These are phyloP conservation scores for Hybos culiciformis DNA, from an alignment of 2,888 invertebrate species.

Conservation along the genomic window DNA sequence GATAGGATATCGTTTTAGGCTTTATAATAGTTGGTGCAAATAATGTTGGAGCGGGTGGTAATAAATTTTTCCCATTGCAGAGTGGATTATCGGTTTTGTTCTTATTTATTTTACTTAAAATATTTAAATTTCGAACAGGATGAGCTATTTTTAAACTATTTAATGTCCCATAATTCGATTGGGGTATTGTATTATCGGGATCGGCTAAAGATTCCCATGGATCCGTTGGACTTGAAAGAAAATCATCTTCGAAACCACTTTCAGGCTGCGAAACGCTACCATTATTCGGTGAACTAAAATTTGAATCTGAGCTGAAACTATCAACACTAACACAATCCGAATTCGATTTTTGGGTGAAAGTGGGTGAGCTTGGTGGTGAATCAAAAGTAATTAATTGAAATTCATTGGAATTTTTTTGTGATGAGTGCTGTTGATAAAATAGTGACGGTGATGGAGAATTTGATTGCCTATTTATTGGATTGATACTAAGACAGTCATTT, in stretches of 20 bases:
- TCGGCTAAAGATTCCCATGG: too few relatives aligned
- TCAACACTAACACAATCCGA: conserved; percentile 62
- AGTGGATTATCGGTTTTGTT: conserved; percentile 46
- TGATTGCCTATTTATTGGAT: conserved; percentile 3
- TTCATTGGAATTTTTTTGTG: conserved; percentile 12
- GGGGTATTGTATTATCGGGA: conserved; percentile 33
- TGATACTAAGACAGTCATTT: conserved; percentile 1
- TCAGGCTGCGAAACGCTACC: conserved; percentile 59
- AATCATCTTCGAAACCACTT: conserved; percentile 74
- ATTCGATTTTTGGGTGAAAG: conserved; percentile 57
- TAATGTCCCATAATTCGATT: not conserved
- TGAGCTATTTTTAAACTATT: conserved; percentile 37
- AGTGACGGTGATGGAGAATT: not conserved
- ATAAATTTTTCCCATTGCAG: conserved; percentile 38
- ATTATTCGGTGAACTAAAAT: conserved; percentile 40
- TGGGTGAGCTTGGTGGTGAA: conserved; percentile 61
- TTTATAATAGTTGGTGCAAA: conserved; percentile 62
- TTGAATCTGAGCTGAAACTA: conserved; percentile 62
- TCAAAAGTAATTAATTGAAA: conserved; percentile 52
- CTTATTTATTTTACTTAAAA: conserved; percentile 7
- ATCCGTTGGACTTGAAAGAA: conserved; percentile 28
- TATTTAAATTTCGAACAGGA: conserved; percentile 26
- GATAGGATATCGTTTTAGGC: conserved; percentile 35
- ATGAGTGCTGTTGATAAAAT: conserved; percentile 6
- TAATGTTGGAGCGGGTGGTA: conserved; percentile 34